phyloP scores from a whole-genome alignment of 2,888 invertebrate species.

The Hoplodrina ambigua region DNA sequence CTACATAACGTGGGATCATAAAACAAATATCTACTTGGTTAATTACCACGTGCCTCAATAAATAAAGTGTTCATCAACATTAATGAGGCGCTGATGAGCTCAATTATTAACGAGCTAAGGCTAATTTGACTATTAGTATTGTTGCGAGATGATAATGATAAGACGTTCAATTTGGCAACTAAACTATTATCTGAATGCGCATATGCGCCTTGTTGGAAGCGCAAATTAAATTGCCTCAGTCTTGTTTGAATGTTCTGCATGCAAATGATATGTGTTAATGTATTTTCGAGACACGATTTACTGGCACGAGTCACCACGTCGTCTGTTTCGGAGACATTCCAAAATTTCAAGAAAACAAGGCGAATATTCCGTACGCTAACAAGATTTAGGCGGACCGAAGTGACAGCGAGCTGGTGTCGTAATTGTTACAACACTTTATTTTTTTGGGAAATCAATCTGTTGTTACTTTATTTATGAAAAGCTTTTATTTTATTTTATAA shows the following conservation, averaged over 20 bases:
- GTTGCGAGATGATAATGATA: slow-evolving; percentile 25
- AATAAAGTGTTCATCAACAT: slow-evolving; percentile 47
- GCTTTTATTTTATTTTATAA: not conserved
- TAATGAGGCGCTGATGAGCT: slow-evolving; percentile 43
- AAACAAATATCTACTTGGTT: slow-evolving; percentile 19
- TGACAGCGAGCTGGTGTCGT: not conserved
- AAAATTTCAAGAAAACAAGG: slow-evolving; percentile 23
- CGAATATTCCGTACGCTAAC: slow-evolving; percentile 8
- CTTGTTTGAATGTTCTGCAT: slow-evolving; percentile 24
- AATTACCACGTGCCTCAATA: slow-evolving; percentile 17
- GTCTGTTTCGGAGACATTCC: slow-evolving; percentile 25
- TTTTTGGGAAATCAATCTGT: slow-evolving; percentile 11
- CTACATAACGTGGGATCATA: not conserved
- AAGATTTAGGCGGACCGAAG: slow-evolving; percentile 19
- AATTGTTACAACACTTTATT: slow-evolving; percentile 14
- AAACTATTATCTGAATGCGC: slow-evolving; percentile 26
- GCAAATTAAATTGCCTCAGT: slow-evolving; percentile 9
- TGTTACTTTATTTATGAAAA: not conserved
- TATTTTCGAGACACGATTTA: slow-evolving; percentile 47
- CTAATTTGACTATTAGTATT: slow-evolving; percentile 45
- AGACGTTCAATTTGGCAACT: slow-evolving; percentile 41
- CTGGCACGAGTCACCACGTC: slow-evolving; percentile 27
- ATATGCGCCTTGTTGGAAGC: slow-evolving; percentile 6
- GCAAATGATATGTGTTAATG: slow-evolving; percentile 36
- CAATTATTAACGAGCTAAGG: slow-evolving; percentile 32